These are phyloP conservation scores for Stichodactyla helianthus DNA, from an alignment of 64 coral and sea anemone species.

Conservation along the genomic window DNA sequence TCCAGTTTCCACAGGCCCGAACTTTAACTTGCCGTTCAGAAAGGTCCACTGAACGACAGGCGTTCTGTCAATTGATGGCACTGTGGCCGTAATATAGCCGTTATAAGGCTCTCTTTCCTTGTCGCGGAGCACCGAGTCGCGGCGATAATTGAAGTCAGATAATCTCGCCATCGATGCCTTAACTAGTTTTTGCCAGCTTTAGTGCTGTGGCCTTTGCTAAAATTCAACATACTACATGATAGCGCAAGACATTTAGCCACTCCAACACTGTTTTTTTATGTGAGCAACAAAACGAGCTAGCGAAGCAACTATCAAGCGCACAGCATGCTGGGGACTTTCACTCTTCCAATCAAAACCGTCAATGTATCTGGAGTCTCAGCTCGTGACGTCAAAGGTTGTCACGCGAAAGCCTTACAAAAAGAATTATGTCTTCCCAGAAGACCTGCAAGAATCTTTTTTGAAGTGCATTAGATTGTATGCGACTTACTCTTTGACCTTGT, in stretches of 20 bases:
- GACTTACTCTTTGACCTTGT: background rate
- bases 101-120: constrained; percentile 90
- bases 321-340: background rate
- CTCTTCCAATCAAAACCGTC: background rate
- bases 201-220: background rate
- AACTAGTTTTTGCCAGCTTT: background rate
- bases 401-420: background rate
- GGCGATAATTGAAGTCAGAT: constrained; percentile 9
- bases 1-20: constrained; percentile 84
- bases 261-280: background rate
- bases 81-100: constrained; percentile 87
- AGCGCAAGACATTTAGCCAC: constrained; percentile 4
- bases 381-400: constrained; percentile 6
- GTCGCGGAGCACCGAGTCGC: constrained; percentile 55
- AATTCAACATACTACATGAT: background rate
- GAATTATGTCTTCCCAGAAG: background rate
- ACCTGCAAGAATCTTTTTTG: background rate
- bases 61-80: constrained; percentile 78
- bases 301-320: constrained; percentile 8
- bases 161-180: constrained; percentile 22
- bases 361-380: constrained; percentile 10
- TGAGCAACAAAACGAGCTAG: background rate
- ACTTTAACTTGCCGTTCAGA: constrained; percentile 78
- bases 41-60: constrained; percentile 77
- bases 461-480: background rate